These are phyloP conservation scores for Echinops telfairi DNA, from an alignment of 2,113 vertebrate species.

Conservation along the genomic window DNA sequence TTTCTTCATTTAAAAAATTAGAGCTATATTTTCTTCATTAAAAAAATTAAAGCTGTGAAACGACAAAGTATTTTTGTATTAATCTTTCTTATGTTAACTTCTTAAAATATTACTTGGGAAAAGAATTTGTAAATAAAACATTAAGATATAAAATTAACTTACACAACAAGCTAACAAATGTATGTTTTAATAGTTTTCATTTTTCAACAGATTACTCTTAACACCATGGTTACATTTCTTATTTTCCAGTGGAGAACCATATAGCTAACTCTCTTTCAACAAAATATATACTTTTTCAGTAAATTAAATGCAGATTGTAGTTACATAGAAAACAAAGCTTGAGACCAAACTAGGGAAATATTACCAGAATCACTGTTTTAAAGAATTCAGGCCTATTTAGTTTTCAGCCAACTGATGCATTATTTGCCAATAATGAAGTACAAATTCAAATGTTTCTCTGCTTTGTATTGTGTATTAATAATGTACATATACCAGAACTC, in stretches of 20 bases:
- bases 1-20: slow-evolving; percentile 5
- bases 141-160: not conserved
- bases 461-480: not conserved
- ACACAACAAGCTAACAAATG: not conserved
- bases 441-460: not conserved
- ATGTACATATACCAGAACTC: not conserved
- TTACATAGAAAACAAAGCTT: slow-evolving; percentile 6
- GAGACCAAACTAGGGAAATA: slow-evolving; percentile 5
- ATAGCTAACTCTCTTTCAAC: not conserved
- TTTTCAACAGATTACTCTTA: slow-evolving; percentile 3
- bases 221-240: not conserved
- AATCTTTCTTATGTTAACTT: slow-evolving; percentile 14
- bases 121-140: not conserved
- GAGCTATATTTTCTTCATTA: slow-evolving; percentile 35
- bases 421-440: not conserved
- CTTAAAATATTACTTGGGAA: not conserved
- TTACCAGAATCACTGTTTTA: not conserved
- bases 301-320: slow-evolving; percentile 16
- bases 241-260: not conserved
- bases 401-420: not conserved
- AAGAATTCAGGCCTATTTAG: not conserved
- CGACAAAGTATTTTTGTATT: not conserved
- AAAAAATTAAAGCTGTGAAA: slow-evolving; percentile 24
- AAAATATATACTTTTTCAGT: slow-evolving; percentile 47
- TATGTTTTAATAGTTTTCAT: slow-evolving; percentile 51